phyloP scores from a whole-genome alignment of 1,140 invertebrate genomes.

The Drosophila yakuba region DNA sequence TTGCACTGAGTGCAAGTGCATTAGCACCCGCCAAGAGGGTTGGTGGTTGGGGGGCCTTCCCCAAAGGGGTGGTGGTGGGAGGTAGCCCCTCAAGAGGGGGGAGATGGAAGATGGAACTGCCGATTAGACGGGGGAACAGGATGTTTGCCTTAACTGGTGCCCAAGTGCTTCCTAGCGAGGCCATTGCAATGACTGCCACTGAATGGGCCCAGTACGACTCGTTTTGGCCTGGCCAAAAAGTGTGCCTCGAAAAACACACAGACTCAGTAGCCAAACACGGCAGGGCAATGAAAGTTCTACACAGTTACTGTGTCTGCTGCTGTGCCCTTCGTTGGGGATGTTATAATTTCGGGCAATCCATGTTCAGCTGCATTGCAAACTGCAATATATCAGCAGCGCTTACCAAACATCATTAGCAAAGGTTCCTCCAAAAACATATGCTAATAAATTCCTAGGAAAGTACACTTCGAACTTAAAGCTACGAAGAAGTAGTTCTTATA shows the following conservation, averaged over 20 bases:
- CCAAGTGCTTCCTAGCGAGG: conserved; percentile 59
- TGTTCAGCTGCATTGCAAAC: too few relatives aligned
- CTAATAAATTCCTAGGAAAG: too few relatives aligned
- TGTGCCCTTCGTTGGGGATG: not conserved
- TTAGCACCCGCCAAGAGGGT: conserved; percentile 62
- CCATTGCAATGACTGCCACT: conserved; percentile 40
- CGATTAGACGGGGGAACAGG: conserved; percentile 35
- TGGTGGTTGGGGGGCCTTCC: conserved; percentile 9
- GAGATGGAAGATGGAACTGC: conserved; percentile 7
- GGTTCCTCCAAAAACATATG: not conserved
- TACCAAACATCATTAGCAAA: not conserved
- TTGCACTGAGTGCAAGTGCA: conserved; percentile 79
- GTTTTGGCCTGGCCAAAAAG: conserved; percentile 37
- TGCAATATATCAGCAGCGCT: not conserved
- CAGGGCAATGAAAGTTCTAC: conserved; percentile 62
- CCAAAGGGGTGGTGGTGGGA: not conserved
- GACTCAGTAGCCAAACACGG: conserved; percentile 54
- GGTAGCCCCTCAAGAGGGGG: not conserved
- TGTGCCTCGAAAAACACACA: conserved; percentile 45
- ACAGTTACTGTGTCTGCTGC: conserved; percentile 28
- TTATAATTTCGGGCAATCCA: conserved; percentile 4
- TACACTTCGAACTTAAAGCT: too few relatives aligned
- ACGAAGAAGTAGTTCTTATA: too few relatives aligned
- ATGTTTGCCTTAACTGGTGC: conserved; percentile 71
- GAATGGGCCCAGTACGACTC: conserved; percentile 20